Evolutionary conservation across 2,888 invertebrate species (phyloP).

Genomic region (Epistrophella euchroma): DNA sequence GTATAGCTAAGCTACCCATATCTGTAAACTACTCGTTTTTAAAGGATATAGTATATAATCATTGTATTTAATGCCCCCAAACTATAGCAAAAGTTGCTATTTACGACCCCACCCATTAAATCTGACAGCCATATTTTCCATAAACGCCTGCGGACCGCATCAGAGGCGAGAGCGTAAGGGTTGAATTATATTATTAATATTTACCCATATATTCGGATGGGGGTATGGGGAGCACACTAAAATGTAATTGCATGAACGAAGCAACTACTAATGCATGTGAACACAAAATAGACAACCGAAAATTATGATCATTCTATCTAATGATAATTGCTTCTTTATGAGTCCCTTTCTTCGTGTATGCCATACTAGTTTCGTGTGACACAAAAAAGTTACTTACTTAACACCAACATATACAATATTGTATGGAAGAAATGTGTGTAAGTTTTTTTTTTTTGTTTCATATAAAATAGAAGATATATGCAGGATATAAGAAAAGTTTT

Average conservation of each 20-base stretch:
- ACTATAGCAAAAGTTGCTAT: not conserved
- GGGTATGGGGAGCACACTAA: not conserved
- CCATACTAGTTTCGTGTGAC: constrained; percentile 27
- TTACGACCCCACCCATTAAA: constrained; percentile 24
- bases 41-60: not conserved
- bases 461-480: not conserved
- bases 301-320: constrained; percentile 52
- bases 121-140: constrained; percentile 30
- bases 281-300: constrained; percentile 38
- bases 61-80: constrained; percentile 24
- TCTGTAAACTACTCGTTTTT: not conserved
- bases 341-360: constrained; percentile 1
- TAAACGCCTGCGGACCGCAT: constrained; percentile 23
- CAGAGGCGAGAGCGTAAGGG: constrained; percentile 16
- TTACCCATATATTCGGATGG: not conserved
- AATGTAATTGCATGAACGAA: constrained; percentile 12
- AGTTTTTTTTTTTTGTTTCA: constrained; percentile 3
- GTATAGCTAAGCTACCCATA: not conserved
- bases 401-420: not conserved
- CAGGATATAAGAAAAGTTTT: constrained; percentile 44
- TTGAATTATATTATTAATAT: constrained; percentile 19
- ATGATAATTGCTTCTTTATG: constrained; percentile 62
- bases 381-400: constrained; percentile 11
- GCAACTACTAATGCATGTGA: constrained; percentile 17
- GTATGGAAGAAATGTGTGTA: not conserved